Conservation (phyloP, 2,888 invertebrate species). For the Xylophagus ater region DNA sequence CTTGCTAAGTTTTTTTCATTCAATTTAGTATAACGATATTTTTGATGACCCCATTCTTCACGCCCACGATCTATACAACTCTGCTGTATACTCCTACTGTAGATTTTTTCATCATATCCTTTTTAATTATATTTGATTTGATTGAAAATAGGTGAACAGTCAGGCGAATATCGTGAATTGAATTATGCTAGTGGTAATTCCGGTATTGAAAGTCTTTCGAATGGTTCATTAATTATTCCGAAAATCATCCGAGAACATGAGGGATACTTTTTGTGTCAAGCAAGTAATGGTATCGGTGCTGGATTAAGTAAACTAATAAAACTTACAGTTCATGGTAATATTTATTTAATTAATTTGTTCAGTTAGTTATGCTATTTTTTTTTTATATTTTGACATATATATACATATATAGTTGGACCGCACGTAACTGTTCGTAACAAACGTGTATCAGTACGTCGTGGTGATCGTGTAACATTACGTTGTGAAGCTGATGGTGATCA, state of each 20-base stretch:
- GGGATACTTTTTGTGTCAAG: constrained; percentile 48
- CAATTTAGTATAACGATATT: too few relatives aligned
- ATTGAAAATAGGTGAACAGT: constrained; percentile 30
- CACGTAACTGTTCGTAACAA: constrained; percentile 41
- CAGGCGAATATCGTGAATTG: constrained; percentile 45
- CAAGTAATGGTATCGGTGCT: constrained; percentile 49
- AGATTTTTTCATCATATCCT: too few relatives aligned
- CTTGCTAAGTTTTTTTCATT: too few relatives aligned
- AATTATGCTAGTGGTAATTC: constrained; percentile 39
- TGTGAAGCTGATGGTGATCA: constrained; percentile 46
- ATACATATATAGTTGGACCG: constrained; percentile 40
- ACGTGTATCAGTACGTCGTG: constrained; percentile 42
- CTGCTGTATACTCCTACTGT: too few relatives aligned
- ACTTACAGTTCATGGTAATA: constrained; percentile 49
- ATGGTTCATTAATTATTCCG: constrained; percentile 44
- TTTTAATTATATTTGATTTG: background rate
- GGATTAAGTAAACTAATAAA: constrained; percentile 51
- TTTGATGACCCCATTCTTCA: too few relatives aligned
- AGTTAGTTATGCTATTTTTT: background rate
- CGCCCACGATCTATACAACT: too few relatives aligned
- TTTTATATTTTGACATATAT: background rate
- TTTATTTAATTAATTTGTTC: constrained; percentile 1
- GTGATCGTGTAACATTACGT: constrained; percentile 41
- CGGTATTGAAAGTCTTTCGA: constrained; percentile 33
- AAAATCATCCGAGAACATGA: constrained; percentile 44